Conservation (phyloP, 2,888 invertebrate genomes). For the Hipparchia sbordonii region DNA sequence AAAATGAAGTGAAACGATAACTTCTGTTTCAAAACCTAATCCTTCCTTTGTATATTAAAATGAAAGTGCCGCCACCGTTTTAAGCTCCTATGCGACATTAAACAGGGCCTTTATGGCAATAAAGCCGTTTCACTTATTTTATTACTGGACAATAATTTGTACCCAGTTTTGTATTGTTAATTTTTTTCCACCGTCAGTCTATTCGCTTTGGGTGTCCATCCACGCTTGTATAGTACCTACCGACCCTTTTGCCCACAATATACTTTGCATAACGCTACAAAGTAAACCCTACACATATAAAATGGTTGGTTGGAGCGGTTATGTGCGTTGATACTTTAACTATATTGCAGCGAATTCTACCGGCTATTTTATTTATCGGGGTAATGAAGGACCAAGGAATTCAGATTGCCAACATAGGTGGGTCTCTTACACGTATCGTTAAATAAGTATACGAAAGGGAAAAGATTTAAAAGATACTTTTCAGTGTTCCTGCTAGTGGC, state of each 20-base stretch:
- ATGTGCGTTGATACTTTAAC: slow-evolving; percentile 4
- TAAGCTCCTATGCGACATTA: slow-evolving; percentile 21
- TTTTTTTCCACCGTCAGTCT: slow-evolving; percentile 63
- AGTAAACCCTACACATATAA: slow-evolving; percentile 4
- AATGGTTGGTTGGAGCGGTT: slow-evolving; percentile 15
- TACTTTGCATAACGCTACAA: slow-evolving; percentile 60
- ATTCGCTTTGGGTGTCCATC: slow-evolving; percentile 64
- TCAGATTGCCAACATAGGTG: too few species aligned
- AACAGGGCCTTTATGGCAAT: slow-evolving; percentile 20
- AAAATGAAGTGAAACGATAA: slow-evolving; percentile 21
- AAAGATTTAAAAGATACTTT: too few species aligned
- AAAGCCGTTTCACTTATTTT: slow-evolving; percentile 49
- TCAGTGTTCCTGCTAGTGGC: background rate
- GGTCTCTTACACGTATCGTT: too few species aligned
- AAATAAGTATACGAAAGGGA: too few species aligned
- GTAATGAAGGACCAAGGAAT: too few species aligned
- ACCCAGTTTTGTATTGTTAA: slow-evolving; percentile 65
- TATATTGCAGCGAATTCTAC: background rate
- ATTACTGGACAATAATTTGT: slow-evolving; percentile 54
- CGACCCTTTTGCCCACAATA: slow-evolving; percentile 59
- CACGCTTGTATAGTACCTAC: slow-evolving; percentile 62
- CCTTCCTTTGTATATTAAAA: slow-evolving; percentile 16
- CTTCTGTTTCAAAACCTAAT: slow-evolving; percentile 24
- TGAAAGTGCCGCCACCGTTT: slow-evolving; percentile 20
- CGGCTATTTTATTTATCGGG: background rate